Conservation (phyloP, 1,140 invertebrate genomes). For the Diorhabda elongata region DNA sequence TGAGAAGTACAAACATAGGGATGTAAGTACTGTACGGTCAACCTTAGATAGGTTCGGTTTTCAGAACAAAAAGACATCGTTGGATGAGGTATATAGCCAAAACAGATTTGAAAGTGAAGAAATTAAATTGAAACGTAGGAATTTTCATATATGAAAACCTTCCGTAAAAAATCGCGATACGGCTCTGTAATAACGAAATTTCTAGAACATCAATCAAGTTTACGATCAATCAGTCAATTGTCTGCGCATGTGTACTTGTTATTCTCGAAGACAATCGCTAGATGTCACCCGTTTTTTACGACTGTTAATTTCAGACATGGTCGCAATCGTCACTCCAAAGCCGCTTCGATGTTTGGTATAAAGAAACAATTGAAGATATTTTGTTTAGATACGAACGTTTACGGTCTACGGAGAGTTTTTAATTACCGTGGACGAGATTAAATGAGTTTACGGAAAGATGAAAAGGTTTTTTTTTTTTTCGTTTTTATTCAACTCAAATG, state of each 20-base stretch:
- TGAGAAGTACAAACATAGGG: no score
- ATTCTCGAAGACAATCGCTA: slow-evolving; percentile 35
- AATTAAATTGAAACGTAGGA: no score
- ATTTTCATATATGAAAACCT: no score
- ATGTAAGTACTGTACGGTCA: no score
- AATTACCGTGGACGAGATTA: slow-evolving; percentile 24
- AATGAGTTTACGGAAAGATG: slow-evolving; percentile 11
- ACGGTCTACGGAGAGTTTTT: slow-evolving; percentile 32
- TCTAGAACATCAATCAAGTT: not conserved
- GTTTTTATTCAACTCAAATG: no score
- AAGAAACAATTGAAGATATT: slow-evolving; percentile 38
- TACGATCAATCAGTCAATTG: slow-evolving; percentile 38
- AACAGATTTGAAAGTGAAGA: no score
- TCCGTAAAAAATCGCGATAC: not conserved
- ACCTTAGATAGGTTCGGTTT: no score
- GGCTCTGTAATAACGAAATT: slow-evolving; percentile 15
- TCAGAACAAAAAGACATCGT: no score
- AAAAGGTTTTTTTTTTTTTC: slow-evolving; percentile 15
- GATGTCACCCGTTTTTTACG: slow-evolving; percentile 42
- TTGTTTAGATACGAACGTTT: slow-evolving; percentile 33
- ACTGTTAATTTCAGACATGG: slow-evolving; percentile 41
- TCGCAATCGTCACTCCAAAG: slow-evolving; percentile 36
- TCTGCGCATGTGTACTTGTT: slow-evolving; percentile 25
- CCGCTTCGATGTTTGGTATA: slow-evolving; percentile 32
- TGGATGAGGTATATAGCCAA: no score